Percentiles rank a stretch among this genome's conserved stretches.
Conservation (phyloP, 2,797 vertebrate species). For the Microhierax caerulescens region DNA sequence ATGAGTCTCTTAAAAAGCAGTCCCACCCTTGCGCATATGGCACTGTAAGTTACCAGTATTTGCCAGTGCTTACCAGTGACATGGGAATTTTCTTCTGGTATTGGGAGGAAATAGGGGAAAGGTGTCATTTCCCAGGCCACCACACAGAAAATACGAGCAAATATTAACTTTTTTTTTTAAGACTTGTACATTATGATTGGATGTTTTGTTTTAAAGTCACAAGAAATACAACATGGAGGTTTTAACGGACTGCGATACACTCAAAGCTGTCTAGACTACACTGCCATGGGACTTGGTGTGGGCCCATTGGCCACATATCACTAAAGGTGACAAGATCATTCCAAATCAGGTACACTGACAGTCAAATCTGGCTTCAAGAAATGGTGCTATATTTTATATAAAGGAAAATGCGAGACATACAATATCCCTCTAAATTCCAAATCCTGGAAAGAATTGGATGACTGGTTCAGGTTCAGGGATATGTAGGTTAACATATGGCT, state of each 20-base stretch:
- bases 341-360: not conserved
- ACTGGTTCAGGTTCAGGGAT: not conserved
- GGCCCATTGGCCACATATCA: not conserved
- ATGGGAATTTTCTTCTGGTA: not conserved
- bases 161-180: not conserved
- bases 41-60: not conserved
- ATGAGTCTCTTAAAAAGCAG: not conserved
- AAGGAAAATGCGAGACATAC: not conserved
- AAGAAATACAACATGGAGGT: not conserved
- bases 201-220: not conserved
- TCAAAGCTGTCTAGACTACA: not conserved
- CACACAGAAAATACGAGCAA: not conserved
- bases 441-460: not conserved
- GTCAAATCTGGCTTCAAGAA: not conserved
- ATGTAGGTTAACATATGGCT: not conserved
- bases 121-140: not conserved
- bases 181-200: not conserved
- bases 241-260: not conserved
- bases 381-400: accelerated
- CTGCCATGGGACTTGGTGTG: not conserved
- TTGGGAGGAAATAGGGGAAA: not conserved
- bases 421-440: not conserved
- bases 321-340: not conserved
- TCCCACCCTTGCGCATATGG: not conserved
- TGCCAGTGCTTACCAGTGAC: not conserved